These are phyloP conservation scores for Hydrolagus affinis DNA, from an alignment of 2,113 vertebrate genomes.

Conservation along the genomic window DNA sequence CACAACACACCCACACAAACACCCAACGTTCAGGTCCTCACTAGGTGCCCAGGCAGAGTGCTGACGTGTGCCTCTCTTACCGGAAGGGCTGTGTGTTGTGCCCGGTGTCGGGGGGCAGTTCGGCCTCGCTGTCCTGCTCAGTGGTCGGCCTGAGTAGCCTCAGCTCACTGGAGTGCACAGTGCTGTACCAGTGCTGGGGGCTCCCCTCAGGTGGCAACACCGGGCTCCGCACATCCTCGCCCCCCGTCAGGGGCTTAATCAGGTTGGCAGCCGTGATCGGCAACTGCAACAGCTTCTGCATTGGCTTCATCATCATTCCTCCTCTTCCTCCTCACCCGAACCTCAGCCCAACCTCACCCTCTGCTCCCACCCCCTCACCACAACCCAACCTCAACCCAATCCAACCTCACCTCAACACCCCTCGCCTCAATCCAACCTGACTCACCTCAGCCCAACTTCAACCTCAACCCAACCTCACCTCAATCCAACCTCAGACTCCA, in stretches of 20 bases:
- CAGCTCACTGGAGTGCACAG: conserved; percentile 75
- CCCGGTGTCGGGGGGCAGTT: conserved; percentile 43
- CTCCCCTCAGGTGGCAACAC: conserved; percentile 64
- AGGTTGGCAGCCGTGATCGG: conserved; percentile 58
- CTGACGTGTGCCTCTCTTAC: conserved; percentile 54
- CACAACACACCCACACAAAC: neutral
- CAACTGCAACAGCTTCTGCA: conserved; percentile 81
- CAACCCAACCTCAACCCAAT: conserved; percentile 23
- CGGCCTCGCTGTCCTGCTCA: conserved; percentile 41
- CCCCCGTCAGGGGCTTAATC: conserved; percentile 56
- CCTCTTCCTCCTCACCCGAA: conserved; percentile 35
- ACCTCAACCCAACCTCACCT: neutral
- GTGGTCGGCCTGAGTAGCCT: conserved; percentile 55
- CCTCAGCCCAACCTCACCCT: neutral
- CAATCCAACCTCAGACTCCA: no score
- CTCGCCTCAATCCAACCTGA: neutral
- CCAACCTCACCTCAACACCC: neutral
- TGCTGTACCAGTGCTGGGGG: conserved; percentile 74
- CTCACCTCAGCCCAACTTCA: no score
- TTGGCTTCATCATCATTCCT: conserved; percentile 50
- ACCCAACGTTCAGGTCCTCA: neutral
- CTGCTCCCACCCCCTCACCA: conserved; percentile 36
- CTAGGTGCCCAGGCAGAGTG: neutral
- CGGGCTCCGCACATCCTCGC: conserved; percentile 71
- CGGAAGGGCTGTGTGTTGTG: conserved; percentile 60